Percentiles rank a stretch among this genome's conserved stretches.
These are phyloP conservation scores for Clarias magur DNA, from an alignment of 2,113 vertebrate genomes.

Conservation along the genomic window DNA sequence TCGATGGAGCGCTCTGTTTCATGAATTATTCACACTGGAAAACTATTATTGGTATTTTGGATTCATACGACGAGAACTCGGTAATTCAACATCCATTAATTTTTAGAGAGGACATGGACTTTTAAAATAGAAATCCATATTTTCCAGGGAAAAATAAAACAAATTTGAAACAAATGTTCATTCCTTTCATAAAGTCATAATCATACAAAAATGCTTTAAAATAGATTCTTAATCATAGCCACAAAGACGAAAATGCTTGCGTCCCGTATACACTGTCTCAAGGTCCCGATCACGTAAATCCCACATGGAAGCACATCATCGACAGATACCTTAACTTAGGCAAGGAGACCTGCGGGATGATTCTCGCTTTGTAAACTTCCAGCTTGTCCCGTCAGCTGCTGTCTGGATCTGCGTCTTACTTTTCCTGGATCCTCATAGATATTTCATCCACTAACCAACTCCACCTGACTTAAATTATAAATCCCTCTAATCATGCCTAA, in stretches of 20 bases:
- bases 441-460: slow-evolving; percentile 12
- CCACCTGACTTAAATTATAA: not conserved
- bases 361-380: slow-evolving; percentile 54
- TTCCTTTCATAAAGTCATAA: slow-evolving; percentile 32
- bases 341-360: slow-evolving; percentile 35
- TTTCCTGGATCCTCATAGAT: slow-evolving; percentile 24
- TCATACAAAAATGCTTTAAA: not conserved
- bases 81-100: slow-evolving; percentile 38
- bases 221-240: not conserved
- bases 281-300: slow-evolving; percentile 42
- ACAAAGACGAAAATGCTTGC: slow-evolving; percentile 21
- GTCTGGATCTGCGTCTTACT: slow-evolving; percentile 44
- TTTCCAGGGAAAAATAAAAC: not conserved
- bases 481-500: slow-evolving; percentile 52
- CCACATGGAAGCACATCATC: slow-evolving; percentile 38
- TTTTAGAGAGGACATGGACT: slow-evolving; percentile 24
- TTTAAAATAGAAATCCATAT: slow-evolving; percentile 49
- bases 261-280: slow-evolving; percentile 30
- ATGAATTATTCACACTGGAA: slow-evolving; percentile 60
- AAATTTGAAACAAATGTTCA: slow-evolving; percentile 27
- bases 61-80: slow-evolving; percentile 40
- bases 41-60: slow-evolving; percentile 50
- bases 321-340: not conserved
- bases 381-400: slow-evolving; percentile 40
- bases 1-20: slow-evolving; percentile 61